Conservation (phyloP, 2,113 vertebrate species). For the Natator depressus region DNA sequence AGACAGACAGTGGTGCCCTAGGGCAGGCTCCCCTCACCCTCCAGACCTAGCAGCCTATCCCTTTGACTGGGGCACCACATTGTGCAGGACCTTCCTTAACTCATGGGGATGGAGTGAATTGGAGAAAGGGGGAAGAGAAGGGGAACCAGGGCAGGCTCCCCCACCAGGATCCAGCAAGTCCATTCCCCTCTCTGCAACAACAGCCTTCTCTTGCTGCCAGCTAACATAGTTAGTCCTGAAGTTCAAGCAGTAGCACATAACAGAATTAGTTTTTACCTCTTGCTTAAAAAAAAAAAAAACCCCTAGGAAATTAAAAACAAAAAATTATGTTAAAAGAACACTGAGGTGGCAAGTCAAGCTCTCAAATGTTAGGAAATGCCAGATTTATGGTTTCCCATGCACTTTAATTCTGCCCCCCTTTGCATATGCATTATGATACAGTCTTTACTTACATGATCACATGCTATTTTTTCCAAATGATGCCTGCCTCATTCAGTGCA, state of each 20-base stretch:
- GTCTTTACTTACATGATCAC: not conserved
- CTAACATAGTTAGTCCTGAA: not conserved
- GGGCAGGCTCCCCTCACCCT: not conserved
- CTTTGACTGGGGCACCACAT: not conserved
- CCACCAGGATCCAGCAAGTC: not conserved
- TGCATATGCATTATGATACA: not conserved
- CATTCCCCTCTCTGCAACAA: not conserved
- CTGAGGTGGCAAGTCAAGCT: not conserved
- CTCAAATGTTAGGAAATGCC: not conserved
- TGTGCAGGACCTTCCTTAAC: not conserved
- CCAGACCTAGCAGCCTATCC: not conserved
- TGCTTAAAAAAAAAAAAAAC: not conserved
- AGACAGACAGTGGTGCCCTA: not conserved
- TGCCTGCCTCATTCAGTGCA: not conserved
- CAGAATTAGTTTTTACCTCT: not conserved
- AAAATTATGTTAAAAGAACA: not conserved
- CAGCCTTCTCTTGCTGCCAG: not conserved
- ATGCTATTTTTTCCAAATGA: not conserved
- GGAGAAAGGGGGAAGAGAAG: not conserved
- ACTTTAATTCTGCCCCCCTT: not conserved
- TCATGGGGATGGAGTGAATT: not conserved
- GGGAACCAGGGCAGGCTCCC: not conserved
- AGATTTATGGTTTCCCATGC: not conserved
- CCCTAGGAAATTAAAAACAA: not conserved
- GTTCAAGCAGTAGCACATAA: not conserved